Evolutionary conservation across 2,113 vertebrate species (phyloP).

Genomic region (Typhlomys cinereus): DNA sequence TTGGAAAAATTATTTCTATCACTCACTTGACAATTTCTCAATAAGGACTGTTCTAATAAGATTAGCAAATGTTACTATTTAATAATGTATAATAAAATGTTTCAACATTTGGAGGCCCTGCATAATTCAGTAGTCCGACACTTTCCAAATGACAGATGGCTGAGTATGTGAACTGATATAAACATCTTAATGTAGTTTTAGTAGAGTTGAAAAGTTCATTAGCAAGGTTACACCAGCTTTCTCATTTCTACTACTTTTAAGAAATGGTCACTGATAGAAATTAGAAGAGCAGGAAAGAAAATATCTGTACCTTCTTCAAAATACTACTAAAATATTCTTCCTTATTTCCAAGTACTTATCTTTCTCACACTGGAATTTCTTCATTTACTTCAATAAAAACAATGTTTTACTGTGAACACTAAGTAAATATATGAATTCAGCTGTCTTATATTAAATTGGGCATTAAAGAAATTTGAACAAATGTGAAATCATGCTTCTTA

Average conservation of each 20-base stretch:
- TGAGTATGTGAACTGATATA: not conserved
- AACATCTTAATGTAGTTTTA: conserved; percentile 31
- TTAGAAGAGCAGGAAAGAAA: not conserved
- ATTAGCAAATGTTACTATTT: conserved; percentile 65
- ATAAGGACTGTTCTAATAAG: conserved; percentile 46
- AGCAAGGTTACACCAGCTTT: not conserved
- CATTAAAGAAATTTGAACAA: not conserved
- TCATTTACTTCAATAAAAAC: not conserved
- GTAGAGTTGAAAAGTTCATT: not conserved
- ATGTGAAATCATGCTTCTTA: not conserved
- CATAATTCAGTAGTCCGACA: conserved; percentile 55
- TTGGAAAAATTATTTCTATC: conserved; percentile 38
- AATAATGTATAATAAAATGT: conserved; percentile 66
- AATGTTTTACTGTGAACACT: not conserved
- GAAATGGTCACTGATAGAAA: not conserved
- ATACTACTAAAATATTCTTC: not conserved
- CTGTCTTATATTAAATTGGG: not conserved
- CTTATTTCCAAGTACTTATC: not conserved
- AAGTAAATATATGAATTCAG: not conserved
- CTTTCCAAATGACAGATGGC: conserved; percentile 53
- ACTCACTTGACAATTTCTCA: conserved; percentile 55
- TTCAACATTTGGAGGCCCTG: conserved; percentile 56
- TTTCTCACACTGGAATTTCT: not conserved
- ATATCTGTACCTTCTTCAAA: not conserved
- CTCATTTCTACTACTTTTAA: conserved; percentile 11